Evolutionary conservation across 2,888 invertebrate genomes (phyloP).

Genomic region (Orchesella flavescens): DNA sequence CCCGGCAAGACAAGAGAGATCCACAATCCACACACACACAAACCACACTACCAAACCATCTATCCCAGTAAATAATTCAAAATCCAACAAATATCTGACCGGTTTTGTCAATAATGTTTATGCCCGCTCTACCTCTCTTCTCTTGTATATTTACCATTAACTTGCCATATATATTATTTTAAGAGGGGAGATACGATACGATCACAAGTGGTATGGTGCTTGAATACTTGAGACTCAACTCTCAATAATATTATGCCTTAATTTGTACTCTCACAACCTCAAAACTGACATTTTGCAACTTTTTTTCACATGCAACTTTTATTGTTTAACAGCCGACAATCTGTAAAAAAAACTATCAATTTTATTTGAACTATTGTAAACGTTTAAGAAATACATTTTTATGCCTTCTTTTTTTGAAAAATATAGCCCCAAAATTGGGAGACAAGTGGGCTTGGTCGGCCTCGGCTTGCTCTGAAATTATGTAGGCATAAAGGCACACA

Average conservation of each 20-base stretch:
- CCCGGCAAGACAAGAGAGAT: conserved; percentile 8
- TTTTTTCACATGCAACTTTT: conserved; percentile 13
- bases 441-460: conserved; percentile 46
- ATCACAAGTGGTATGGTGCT: background rate
- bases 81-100: conserved; percentile 57
- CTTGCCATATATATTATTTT: background rate
- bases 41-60: too few relatives aligned
- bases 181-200: background rate
- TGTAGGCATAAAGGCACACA: background rate
- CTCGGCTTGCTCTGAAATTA: conserved; percentile 21
- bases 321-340: conserved; percentile 44
- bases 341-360: background rate
- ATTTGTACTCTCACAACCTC: conserved; percentile 37
- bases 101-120: conserved; percentile 56
- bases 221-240: background rate
- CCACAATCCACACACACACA: too few relatives aligned
- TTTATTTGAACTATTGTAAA: background rate
- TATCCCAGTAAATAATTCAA: conserved; percentile 47
- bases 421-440: conserved; percentile 46
- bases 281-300: conserved; percentile 44
- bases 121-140: background rate
- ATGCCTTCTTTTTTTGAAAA: conserved; percentile 9
- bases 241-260: conserved; percentile 17
- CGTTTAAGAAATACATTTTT: background rate
- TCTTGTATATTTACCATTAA: conserved; percentile 12